These are phyloP conservation scores for Spodoptera frugiperda DNA, from an alignment of 1,140 invertebrate species.

Conservation along the genomic window DNA sequence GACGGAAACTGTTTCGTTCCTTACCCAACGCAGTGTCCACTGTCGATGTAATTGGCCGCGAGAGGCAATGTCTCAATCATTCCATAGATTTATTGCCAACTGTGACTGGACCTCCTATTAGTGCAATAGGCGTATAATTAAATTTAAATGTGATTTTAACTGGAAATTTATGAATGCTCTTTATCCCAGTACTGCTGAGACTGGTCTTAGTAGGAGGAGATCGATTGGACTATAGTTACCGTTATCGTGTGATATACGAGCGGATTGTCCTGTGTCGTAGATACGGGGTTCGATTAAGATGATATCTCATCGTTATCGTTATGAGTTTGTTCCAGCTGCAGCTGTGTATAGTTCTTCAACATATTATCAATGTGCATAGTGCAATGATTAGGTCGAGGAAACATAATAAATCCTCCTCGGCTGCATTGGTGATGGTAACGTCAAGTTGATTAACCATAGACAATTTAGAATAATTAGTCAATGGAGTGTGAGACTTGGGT, in stretches of 20 bases:
- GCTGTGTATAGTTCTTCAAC: too few relatives aligned
- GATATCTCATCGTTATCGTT: not conserved
- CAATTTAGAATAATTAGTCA: too few relatives aligned
- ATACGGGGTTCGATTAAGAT: not conserved
- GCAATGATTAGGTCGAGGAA: too few relatives aligned
- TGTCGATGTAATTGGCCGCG: constrained; percentile 15
- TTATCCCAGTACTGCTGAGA: constrained; percentile 8
- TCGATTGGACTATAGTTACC: not conserved
- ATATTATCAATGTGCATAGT: too few relatives aligned
- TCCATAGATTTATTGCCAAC: constrained; percentile 14
- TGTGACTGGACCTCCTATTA: not conserved
- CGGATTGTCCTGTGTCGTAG: not conserved
- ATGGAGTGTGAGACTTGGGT: too few relatives aligned
- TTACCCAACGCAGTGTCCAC: not conserved
- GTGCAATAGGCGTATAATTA: constrained; percentile 11
- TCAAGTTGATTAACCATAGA: too few relatives aligned
- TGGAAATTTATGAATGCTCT: not conserved
- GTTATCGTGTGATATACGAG: not conserved
- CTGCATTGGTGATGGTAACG: too few relatives aligned
- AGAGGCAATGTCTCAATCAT: constrained; percentile 26
- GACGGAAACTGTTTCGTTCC: not conserved
- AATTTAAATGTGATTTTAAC: constrained; percentile 32
- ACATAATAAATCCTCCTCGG: too few relatives aligned
- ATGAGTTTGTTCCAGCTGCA: too few relatives aligned
- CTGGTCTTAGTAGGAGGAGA: not conserved